Percentiles rank a stretch among this genome's conserved stretches.
phyloP scores from a whole-genome alignment of 2,797 vertebrate genomes.

The Galagoides demidoff region DNA sequence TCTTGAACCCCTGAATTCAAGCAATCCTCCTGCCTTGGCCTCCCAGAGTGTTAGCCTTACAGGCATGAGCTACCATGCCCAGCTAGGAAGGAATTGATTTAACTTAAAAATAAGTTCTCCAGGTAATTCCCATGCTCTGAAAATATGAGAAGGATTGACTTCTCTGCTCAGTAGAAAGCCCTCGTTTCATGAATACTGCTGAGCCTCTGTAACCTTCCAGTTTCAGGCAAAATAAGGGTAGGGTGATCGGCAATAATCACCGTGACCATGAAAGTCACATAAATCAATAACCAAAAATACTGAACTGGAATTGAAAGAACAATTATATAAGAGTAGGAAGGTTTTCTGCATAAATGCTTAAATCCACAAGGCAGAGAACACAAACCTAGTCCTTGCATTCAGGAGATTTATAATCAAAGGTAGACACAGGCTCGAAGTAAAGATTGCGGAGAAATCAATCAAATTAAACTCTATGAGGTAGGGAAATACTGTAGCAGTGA shows the following conservation, averaged over 20 bases:
- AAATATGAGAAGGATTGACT: not conserved
- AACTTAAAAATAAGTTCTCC: not conserved
- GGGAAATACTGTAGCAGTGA: not conserved
- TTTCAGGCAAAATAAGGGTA: not conserved
- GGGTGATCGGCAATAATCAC: not conserved
- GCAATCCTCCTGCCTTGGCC: too few species aligned
- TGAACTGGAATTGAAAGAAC: not conserved
- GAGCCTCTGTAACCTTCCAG: not conserved
- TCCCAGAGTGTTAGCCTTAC: too few species aligned
- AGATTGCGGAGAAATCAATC: not conserved
- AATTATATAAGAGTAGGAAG: not conserved
- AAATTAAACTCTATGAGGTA: not conserved
- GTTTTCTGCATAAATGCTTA: not conserved
- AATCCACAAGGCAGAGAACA: not conserved
- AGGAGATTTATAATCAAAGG: conserved; percentile 41
- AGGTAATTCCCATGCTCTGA: not conserved
- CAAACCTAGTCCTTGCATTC: not conserved
- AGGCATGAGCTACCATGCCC: too few species aligned
- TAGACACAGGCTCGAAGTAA: not conserved
- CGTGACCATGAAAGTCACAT: not conserved
- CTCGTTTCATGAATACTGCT: not conserved
- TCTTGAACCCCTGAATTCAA: too few species aligned
- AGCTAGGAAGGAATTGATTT: not conserved
- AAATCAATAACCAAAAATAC: not conserved
- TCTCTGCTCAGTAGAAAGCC: not conserved